A percentile compares a stretch with the other conserved stretches of the same genome.
phyloP scores from a whole-genome alignment of 2,113 vertebrate genomes.

The Pristiophorus japonicus region DNA sequence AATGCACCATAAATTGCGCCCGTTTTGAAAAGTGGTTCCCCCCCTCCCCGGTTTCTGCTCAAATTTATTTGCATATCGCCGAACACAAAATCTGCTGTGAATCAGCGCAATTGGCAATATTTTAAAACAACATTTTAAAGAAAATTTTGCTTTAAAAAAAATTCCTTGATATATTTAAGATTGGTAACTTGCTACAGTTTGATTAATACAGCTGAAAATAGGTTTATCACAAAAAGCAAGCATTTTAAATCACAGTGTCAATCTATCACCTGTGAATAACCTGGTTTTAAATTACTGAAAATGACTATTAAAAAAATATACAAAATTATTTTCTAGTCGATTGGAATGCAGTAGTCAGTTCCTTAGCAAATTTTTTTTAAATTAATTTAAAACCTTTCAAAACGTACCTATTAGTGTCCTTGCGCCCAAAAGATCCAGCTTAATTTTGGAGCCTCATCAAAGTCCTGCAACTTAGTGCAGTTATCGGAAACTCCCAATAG shows the following conservation, averaged over 20 bases:
- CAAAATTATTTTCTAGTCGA: background rate
- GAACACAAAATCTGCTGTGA: background rate
- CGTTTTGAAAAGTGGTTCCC: background rate
- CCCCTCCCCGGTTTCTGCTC: background rate
- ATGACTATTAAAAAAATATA: background rate
- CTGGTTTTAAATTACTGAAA: background rate
- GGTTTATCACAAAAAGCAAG: background rate
- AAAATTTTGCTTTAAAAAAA: background rate
- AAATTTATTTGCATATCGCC: background rate
- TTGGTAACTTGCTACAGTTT: too few species aligned
- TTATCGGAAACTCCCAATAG: background rate
- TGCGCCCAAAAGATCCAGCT: background rate
- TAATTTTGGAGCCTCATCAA: background rate
- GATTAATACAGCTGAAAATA: background rate
- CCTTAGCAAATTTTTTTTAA: background rate
- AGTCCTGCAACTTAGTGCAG: background rate
- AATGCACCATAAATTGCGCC: background rate
- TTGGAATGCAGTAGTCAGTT: background rate
- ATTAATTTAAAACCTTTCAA: background rate
- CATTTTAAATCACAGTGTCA: background rate
- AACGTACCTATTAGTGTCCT: background rate
- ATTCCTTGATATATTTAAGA: background rate
- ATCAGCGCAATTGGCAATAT: background rate
- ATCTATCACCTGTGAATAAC: background rate
- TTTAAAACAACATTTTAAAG: background rate